These are phyloP conservation scores for Gadopsis bispinosus DNA, from an alignment of 2,797 vertebrate species.

Conservation along the genomic window DNA sequence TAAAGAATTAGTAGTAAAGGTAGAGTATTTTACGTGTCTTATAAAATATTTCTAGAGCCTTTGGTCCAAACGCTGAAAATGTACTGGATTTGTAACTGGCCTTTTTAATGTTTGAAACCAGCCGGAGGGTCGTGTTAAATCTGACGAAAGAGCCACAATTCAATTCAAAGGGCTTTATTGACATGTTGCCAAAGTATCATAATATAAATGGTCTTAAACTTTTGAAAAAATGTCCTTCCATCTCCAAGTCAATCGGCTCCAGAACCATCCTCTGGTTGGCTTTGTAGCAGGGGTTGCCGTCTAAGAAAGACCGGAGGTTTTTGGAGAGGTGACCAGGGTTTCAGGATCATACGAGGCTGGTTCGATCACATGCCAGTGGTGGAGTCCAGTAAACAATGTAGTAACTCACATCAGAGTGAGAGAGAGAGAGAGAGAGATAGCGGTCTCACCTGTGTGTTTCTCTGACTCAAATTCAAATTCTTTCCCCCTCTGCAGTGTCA, in stretches of 20 bases:
- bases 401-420: conserved; percentile 41
- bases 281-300: neutral
- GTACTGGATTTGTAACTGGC: neutral
- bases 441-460: neutral
- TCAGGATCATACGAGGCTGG: conserved; percentile 16
- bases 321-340: neutral
- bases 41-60: neutral
- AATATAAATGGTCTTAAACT: no score
- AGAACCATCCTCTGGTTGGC: neutral
- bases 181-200: no score
- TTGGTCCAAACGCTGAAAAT: neutral
- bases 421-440: neutral
- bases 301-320: neutral
- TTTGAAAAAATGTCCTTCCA: neutral
- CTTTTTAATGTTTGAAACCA: neutral
- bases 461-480: neutral
- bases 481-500: neutral
- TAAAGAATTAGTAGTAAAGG: neutral
- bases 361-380: conserved; percentile 33
- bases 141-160: neutral
- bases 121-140: neutral
- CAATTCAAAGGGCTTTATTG: no score
- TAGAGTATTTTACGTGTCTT: neutral
- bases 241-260: neutral
- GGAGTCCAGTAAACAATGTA: conserved; percentile 28